phyloP scores from a whole-genome alignment of 2,113 vertebrate species.

The Mixornis gularis region DNA sequence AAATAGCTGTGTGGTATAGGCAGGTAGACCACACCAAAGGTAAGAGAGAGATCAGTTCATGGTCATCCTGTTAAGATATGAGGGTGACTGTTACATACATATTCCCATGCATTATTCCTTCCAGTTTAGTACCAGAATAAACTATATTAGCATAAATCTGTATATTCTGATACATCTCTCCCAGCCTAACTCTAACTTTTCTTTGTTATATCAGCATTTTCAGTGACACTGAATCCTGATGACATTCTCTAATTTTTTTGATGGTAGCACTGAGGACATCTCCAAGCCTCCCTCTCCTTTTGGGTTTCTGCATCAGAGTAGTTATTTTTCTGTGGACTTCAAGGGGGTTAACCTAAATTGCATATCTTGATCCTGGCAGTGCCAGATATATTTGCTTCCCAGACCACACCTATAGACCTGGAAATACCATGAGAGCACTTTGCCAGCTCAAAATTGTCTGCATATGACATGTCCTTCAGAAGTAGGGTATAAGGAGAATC shows the following conservation, averaged over 20 bases:
- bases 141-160: background rate
- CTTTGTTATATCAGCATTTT: background rate
- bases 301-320: background rate
- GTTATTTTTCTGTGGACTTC: background rate
- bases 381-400: background rate
- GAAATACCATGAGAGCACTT: background rate
- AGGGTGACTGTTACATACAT: background rate
- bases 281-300: background rate
- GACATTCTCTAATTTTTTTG: background rate
- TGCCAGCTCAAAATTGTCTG: background rate
- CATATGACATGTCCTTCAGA: background rate
- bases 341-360: background rate
- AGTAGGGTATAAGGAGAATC: background rate
- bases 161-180: background rate
- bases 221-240: background rate
- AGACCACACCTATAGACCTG: background rate
- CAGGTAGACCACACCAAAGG: background rate
- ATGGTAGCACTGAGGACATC: background rate
- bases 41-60: background rate
- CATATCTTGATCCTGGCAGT: background rate
- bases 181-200: background rate
- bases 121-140: background rate
- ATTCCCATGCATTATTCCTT: background rate
- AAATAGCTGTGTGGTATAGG: background rate
- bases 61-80: background rate